These are phyloP conservation scores for Ramazzottius varieornatus DNA, from an alignment of 2,888 invertebrate genomes.

Conservation along the genomic window DNA sequence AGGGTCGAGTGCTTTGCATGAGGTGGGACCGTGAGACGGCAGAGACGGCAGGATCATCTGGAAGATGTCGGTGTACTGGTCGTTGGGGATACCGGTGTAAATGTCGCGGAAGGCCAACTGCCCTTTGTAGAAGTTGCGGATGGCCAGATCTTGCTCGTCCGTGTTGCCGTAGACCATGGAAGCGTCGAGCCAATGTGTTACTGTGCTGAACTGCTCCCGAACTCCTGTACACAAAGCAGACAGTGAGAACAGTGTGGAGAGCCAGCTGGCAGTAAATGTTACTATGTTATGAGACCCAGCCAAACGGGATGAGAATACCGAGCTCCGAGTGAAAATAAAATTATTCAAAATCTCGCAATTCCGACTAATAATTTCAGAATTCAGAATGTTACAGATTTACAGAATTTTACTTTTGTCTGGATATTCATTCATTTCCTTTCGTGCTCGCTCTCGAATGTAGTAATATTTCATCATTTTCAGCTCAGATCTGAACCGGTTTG, in stretches of 20 bases:
- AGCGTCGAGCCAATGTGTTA: not conserved
- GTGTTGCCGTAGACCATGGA: not conserved
- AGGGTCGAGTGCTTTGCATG: not conserved
- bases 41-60: not conserved
- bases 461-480: too few species aligned
- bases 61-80: not conserved
- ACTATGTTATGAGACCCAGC: too few species aligned
- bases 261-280: too few species aligned
- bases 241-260: not conserved
- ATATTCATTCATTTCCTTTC: too few species aligned
- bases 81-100: not conserved
- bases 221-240: not conserved
- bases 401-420: too few species aligned
- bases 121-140: slow-evolving; percentile 2
- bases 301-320: too few species aligned
- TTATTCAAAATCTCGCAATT: too few species aligned
- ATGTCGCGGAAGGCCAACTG: not conserved
- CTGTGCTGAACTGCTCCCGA: not conserved
- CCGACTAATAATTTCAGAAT: too few species aligned
- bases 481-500: too few species aligned
- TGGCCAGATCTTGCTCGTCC: not conserved
- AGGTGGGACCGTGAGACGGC: not conserved
- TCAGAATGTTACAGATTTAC: too few species aligned
- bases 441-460: too few species aligned
- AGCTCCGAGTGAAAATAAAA: too few species aligned